These are phyloP conservation scores for Pinna nobilis DNA, from an alignment of 1,140 invertebrate species.

Conservation along the genomic window DNA sequence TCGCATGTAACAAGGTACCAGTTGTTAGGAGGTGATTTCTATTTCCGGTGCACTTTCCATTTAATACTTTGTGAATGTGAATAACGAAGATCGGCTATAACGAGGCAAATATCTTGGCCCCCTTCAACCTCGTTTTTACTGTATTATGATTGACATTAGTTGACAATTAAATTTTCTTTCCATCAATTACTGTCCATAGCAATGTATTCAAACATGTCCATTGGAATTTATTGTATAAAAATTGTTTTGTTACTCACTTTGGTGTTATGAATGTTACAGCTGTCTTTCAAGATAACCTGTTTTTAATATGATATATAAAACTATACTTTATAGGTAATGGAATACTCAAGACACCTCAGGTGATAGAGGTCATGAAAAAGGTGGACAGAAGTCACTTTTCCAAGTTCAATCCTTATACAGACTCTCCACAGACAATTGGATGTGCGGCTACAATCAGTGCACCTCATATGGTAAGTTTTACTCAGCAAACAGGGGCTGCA, in stretches of 20 bases:
- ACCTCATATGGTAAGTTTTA: constrained; percentile 92
- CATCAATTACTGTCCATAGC: neutral
- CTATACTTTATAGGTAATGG: constrained; percentile 83
- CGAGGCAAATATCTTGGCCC: too few species aligned
- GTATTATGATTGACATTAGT: too few species aligned
- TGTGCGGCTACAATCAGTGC: constrained; percentile 95
- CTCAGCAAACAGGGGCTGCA: neutral
- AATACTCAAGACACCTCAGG: constrained; percentile 86
- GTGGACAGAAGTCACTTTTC: constrained; percentile 91
- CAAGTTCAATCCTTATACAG: constrained; percentile 86
- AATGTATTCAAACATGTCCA: neutral
- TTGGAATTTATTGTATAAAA: neutral
- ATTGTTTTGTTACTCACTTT: neutral
- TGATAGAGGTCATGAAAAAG: constrained; percentile 88
- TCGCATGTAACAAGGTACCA: too few species aligned
- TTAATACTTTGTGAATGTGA: too few species aligned
- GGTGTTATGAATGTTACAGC: neutral
- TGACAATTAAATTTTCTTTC: neutral
- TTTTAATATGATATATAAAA: too few species aligned
- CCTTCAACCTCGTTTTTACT: too few species aligned
- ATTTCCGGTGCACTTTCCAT: too few species aligned
- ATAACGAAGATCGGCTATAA: too few species aligned
- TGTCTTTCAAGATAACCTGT: constrained; percentile 3
- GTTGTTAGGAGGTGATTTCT: too few species aligned
- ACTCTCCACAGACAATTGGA: constrained; percentile 84